A percentile compares a stretch with the other conserved stretches of the same genome.
Conservation (phyloP, 2,113 vertebrate genomes). For the Crotalus helleri region DNA sequence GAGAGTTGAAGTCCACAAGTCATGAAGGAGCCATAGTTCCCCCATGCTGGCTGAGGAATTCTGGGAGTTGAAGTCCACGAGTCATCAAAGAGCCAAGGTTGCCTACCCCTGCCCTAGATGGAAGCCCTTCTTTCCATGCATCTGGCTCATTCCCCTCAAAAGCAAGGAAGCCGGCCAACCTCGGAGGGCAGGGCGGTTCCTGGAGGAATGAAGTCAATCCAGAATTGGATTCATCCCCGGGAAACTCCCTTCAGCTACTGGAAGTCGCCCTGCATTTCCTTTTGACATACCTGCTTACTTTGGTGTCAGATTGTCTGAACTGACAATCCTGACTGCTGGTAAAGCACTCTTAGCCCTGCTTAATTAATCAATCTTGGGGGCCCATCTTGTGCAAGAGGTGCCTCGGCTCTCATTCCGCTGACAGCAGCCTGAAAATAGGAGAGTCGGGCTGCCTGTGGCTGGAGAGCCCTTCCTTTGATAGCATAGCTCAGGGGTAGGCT, state of each 20-base stretch:
- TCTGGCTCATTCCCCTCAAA: background rate
- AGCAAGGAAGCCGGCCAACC: background rate
- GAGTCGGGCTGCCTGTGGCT: background rate
- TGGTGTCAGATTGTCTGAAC: constrained; percentile 4
- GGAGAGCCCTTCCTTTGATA: background rate
- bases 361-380: background rate
- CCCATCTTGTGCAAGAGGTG: background rate
- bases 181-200: background rate
- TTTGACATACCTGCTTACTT: background rate
- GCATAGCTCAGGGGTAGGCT: background rate
- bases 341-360: background rate
- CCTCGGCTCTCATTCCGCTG: background rate
- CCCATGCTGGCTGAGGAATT: no score
- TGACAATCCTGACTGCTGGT: background rate
- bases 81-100: no score
- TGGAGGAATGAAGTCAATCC: background rate
- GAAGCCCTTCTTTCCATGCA: background rate
- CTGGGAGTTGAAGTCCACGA: no score
- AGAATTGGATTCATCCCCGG: background rate
- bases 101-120: no score
- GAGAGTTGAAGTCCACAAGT: no score
- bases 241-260: background rate
- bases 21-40: no score
- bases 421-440: background rate
- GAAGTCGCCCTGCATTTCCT: background rate